Conservation (phyloP, 2,888 invertebrate genomes). For the Stenoptilia bipunctidactyla region DNA sequence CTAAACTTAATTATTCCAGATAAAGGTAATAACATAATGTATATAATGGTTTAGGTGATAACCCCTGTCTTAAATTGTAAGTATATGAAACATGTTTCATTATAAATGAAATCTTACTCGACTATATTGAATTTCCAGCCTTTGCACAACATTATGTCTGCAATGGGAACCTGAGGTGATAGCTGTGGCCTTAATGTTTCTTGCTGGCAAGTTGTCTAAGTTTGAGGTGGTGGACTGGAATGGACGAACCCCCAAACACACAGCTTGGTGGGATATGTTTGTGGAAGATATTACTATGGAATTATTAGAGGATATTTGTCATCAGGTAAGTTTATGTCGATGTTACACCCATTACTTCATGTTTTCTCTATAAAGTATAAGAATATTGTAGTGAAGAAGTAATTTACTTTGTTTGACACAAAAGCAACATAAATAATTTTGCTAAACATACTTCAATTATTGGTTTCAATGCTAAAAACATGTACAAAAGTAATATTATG, state of each 20-base stretch:
- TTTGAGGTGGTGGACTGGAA: constrained; percentile 96
- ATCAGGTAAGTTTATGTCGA: constrained; percentile 78
- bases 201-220: constrained; percentile 95
- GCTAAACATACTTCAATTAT: too few relatives aligned
- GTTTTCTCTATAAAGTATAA: too few relatives aligned
- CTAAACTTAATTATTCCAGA: too few relatives aligned
- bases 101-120: too few relatives aligned
- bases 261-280: constrained; percentile 98
- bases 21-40: not conserved
- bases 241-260: constrained; percentile 80
- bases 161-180: constrained; percentile 99
- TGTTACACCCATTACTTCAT: too few relatives aligned
- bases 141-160: constrained; percentile 95
- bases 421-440: too few relatives aligned
- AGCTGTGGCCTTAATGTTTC: constrained; percentile 96
- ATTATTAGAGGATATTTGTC: constrained; percentile 96
- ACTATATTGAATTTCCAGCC: constrained; percentile 49
- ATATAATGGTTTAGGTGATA: not conserved
- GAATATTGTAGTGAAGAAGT: too few relatives aligned
- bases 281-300: constrained; percentile 96
- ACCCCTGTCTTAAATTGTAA: constrained; percentile 3
- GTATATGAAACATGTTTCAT: too few relatives aligned
- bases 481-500: too few relatives aligned
- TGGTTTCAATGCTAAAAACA: too few relatives aligned
- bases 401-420: too few relatives aligned